Base-by-base conservation (phyloP, 2,888 invertebrate genomes). In the Tenthredo scrophulariae region DNA sequence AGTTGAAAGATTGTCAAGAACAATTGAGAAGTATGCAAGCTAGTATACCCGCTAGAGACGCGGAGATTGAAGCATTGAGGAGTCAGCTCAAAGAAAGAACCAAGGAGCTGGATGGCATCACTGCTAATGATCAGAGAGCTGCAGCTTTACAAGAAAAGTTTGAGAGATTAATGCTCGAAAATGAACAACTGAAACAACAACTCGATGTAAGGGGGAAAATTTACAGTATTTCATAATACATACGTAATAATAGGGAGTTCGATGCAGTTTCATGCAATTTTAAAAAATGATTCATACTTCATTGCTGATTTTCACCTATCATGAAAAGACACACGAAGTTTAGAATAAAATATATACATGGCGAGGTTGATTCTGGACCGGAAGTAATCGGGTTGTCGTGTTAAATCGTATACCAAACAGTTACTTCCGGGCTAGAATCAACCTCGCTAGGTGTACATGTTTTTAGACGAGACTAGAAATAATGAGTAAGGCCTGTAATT, bases 81-180 rank as follows among this genome's bases (percentile, higher is more conserved):
- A 93, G 92, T 87, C 94, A 95, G 85, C 93, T 95, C 83, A 94
- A 94, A 87, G 94, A 94, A 62, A 94, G 94, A 86, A 93, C 94
- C 0, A 94, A 94, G 65, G 93, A 94, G 26, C 89, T 94, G 29
- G 94, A 94, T 86, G 93, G 92, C 84, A 90, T 90, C 33, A 94
- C 94, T n/a, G 93, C 94, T 74, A 95, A 95, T 0, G 93, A 94
- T 26, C 92, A 93, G 15, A 93, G 93, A 62, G 93, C 94, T 54
- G 89, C 92, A 9, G 93, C 93, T 84, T 85, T 95, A 58, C 88
- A 91, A 26, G 94, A 94, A 58, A 93, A 94, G 87, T 88, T 94
- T 6, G 93, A 94, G 43, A 92, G 93, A 10, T 91, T 94, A 0
- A 94, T 94, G 67, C 89, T 93, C 15, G 95, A 95, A 88, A 93